Base-by-base conservation (phyloP, 92 coral and sea anemone species). In the Phenganax subtilis region DNA sequence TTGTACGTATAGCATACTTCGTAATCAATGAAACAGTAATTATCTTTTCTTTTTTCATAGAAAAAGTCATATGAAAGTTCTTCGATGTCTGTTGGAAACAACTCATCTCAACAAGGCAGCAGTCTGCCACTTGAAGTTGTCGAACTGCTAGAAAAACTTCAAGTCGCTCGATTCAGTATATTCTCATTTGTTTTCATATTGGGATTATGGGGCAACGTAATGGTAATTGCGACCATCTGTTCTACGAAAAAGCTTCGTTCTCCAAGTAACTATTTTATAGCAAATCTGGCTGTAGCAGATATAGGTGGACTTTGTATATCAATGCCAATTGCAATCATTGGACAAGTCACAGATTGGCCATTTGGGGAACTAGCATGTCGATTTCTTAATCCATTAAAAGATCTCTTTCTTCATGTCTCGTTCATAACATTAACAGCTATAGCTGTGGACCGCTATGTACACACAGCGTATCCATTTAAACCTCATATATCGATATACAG, bases 161-260 rank as follows among this genome's bases (percentile, higher is more conserved):
- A 62, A n/a, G 83, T 63, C 0, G 83, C 62, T 1, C 73, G 68
- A n/a, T 54, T 79, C 47, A 79, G 83, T 29, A 79, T 79, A 44
- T 79, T 79, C 74, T 14, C 83, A 0, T 79, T 79, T 29, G 83
- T 79, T 1, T 79, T 62, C 16, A 73, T 79, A n/a, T 57, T 79
- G 8, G 83, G 83, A 29, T 51, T 79, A 6, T 79, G 83, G 83
- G 83, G 83, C 8, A 79, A 79, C 74, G 20, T 79, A 8, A 79
- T 79, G 73, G 83, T 79, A 60, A 79, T 79, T 51, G 30, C 56
- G 20, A 63, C 83, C 6, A 79, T 79, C 47, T 79, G 67, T 53
- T 62, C 83, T 62, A 55, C 67, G 44, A 79, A 79, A 14, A 30
- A 37, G 29, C 65, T 79, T 60, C 73, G 74, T 11, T 51, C 83